These are phyloP conservation scores for Drosophila quinaria DNA, from an alignment of 2,888 invertebrate species.

Conservation along the genomic window DNA sequence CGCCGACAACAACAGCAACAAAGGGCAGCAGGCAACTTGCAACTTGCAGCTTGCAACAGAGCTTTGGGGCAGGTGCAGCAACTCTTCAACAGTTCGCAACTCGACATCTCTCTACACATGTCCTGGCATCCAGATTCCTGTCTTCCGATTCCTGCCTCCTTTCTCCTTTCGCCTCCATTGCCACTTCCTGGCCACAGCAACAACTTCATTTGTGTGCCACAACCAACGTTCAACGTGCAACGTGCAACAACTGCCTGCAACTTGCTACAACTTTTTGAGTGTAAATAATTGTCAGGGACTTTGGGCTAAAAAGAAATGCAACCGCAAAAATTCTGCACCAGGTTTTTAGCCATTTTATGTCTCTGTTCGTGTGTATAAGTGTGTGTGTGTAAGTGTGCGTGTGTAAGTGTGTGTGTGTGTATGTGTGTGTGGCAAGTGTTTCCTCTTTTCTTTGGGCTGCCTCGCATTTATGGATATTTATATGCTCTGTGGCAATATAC, in stretches of 20 bases:
- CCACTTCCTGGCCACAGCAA: conserved; percentile 15
- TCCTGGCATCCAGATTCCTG: conserved; percentile 44
- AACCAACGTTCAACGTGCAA: conserved; percentile 11
- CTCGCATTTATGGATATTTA: conserved; percentile 75
- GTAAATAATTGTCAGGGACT: conserved; percentile 76
- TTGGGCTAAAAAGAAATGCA: conserved; percentile 52
- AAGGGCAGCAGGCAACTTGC: too few relatives aligned
- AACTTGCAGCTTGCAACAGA: conserved; percentile 10
- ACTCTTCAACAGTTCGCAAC: not conserved
- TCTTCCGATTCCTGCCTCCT: conserved; percentile 6
- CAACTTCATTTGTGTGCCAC: conserved; percentile 27
- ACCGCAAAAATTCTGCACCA: conserved; percentile 70
- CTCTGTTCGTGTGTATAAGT: conserved; percentile 3
- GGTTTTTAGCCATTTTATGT: conserved; percentile 30
- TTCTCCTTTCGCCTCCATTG: not conserved
- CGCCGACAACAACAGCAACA: too few relatives aligned
- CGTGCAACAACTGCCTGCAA: conserved; percentile 38
- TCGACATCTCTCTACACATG: conserved; percentile 12
- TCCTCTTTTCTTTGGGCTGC: conserved; percentile 40
- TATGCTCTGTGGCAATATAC: conserved; percentile 44
- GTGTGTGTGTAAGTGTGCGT: conserved; percentile 2
- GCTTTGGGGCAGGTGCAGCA: conserved; percentile 20
- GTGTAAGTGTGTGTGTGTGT: not conserved
- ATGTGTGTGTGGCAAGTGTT: conserved; percentile 41
- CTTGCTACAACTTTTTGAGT: conserved; percentile 71